Conservation (phyloP, 2,888 invertebrate species). For the Lapara coniferarum region DNA sequence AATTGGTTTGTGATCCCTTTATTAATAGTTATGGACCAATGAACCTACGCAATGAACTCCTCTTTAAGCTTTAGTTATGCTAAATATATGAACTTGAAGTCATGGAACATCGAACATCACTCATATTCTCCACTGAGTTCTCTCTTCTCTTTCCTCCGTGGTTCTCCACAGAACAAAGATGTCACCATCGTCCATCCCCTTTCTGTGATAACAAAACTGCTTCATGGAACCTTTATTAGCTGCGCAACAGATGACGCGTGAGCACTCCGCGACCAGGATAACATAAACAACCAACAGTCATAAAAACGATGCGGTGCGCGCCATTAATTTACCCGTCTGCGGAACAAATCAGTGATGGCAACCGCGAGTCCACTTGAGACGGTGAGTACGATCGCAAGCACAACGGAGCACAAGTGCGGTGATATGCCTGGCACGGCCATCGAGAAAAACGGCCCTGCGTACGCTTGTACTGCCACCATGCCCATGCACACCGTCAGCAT, state of each 20-base stretch:
- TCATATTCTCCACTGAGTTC: too few relatives aligned
- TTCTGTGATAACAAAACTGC: too few relatives aligned
- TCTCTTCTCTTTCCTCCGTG: too few relatives aligned
- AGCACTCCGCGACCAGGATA: not conserved
- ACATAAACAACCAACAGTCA: conserved; percentile 2
- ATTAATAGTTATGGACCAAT: too few relatives aligned
- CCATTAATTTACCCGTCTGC: conserved; percentile 65
- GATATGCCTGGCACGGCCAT: conserved; percentile 70
- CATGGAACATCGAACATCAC: too few relatives aligned
- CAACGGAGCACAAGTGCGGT: conserved; percentile 75
- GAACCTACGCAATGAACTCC: too few relatives aligned
- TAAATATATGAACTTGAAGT: too few relatives aligned
- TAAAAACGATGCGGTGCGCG: not conserved
- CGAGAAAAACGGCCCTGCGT: conserved; percentile 71
- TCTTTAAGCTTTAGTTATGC: too few relatives aligned
- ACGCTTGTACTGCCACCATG: conserved; percentile 51
- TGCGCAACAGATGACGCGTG: conserved; percentile 8
- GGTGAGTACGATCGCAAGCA: conserved; percentile 78
- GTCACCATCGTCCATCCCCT: too few relatives aligned
- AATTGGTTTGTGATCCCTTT: too few relatives aligned
- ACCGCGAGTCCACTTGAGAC: conserved; percentile 64
- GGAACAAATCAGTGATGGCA: conserved; percentile 73
- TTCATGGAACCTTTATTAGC: not conserved
- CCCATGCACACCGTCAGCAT: conserved; percentile 50
- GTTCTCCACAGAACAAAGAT: too few relatives aligned